phyloP scores from a whole-genome alignment of 2,888 invertebrate species.

The Dioctria rufipes region DNA sequence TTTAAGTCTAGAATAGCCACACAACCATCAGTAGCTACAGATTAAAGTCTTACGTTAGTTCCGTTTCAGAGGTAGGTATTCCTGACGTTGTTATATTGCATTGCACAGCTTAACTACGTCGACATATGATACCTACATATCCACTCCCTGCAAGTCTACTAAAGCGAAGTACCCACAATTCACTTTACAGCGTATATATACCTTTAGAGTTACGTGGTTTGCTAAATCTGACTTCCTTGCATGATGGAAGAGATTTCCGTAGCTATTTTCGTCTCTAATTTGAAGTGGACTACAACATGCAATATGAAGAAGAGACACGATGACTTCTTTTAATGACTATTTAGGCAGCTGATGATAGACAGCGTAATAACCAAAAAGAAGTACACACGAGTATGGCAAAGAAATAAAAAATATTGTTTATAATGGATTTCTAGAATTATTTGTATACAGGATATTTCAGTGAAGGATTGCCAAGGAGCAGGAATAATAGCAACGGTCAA shows the following conservation, averaged over 20 bases:
- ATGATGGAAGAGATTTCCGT: conserved; percentile 42
- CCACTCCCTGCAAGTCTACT: neutral
- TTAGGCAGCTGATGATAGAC: neutral
- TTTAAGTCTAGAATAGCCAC: conserved; percentile 29
- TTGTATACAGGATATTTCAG: too few species aligned
- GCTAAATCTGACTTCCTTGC: conserved; percentile 37
- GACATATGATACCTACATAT: neutral
- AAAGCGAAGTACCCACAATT: neutral
- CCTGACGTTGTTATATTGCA: neutral
- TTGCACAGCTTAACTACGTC: neutral
- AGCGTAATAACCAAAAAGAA: neutral
- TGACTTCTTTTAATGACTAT: conserved; percentile 22
- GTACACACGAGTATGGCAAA: neutral
- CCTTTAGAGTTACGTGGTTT: neutral
- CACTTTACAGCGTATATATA: neutral
- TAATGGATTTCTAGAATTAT: too few species aligned
- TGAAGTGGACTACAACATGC: conserved; percentile 32
- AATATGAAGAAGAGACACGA: conserved; percentile 37
- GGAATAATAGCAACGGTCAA: too few species aligned
- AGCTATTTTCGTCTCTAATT: conserved; percentile 1
- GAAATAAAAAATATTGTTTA: too few species aligned
- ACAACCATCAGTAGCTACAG: conserved; percentile 15
- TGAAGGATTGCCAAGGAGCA: too few species aligned
- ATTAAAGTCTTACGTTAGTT: conserved; percentile 34
- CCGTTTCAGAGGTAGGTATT: neutral